Conservation (phyloP, 2,888 invertebrate species). For the Coleophora deauratella region DNA sequence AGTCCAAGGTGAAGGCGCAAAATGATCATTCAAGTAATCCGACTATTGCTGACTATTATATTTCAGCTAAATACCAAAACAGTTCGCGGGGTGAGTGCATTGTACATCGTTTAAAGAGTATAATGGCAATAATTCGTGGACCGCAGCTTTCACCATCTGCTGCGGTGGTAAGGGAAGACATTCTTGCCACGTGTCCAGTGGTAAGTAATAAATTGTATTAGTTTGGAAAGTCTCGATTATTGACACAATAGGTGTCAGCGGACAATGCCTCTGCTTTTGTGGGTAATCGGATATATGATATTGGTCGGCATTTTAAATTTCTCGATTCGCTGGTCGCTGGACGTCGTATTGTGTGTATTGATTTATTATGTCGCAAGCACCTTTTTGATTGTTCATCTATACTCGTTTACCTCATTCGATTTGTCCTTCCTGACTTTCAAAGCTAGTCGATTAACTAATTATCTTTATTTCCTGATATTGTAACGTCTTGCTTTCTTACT, state of each 20-base stretch:
- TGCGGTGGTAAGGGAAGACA: conserved; percentile 27
- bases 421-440: too few species aligned
- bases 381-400: too few species aligned
- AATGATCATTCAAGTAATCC: conserved; percentile 27
- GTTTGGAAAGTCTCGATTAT: conserved; percentile 48
- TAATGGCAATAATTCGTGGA: conserved; percentile 35
- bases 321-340: too few species aligned
- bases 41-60: conserved; percentile 30
- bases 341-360: too few species aligned
- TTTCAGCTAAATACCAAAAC: conserved; percentile 35
- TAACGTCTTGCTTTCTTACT: too few species aligned
- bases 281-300: conserved; percentile 32
- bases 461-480: too few species aligned
- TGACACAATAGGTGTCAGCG: conserved; percentile 55
- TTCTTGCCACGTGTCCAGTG: conserved; percentile 50
- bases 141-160: conserved; percentile 50
- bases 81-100: conserved; percentile 23
- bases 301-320: conserved; percentile 25
- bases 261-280: conserved; percentile 45
- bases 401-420: too few species aligned
- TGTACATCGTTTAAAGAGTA: conserved; percentile 31
- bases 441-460: too few species aligned
- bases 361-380: too few species aligned
- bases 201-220: conserved; percentile 35
- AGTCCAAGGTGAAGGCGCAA: conserved; percentile 8